Evolutionary conservation across 2,113 vertebrate genomes (phyloP).

Genomic region (Nyctibius bracteatus): DNA sequence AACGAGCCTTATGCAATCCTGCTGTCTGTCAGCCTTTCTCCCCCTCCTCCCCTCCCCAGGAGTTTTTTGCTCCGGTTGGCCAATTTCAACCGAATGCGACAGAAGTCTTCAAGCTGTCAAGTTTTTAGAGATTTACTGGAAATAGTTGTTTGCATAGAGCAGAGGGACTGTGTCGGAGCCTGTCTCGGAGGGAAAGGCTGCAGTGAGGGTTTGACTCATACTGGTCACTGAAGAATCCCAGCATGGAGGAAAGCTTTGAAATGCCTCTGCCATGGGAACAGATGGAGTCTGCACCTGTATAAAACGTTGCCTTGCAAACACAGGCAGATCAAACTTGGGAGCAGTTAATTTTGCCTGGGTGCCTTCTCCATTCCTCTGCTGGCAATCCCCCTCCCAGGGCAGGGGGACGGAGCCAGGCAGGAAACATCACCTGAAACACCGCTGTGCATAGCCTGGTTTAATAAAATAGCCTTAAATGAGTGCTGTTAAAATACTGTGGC

Average conservation of each 20-base stretch:
- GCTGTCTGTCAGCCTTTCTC: constrained; percentile 35
- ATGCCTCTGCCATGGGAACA: not conserved
- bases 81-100: not conserved
- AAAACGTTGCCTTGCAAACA: not conserved
- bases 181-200: not conserved
- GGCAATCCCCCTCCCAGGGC: not conserved
- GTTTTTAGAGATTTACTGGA: not conserved
- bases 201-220: not conserved
- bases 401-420: not conserved
- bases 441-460: not conserved
- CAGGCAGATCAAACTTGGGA: not conserved
- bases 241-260: not conserved
- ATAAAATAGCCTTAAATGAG: not conserved
- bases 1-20: constrained; percentile 38
- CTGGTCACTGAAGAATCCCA: not conserved
- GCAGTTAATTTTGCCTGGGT: not conserved
- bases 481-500: not conserved
- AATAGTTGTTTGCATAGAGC: not conserved
- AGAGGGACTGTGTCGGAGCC: not conserved
- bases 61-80: constrained; percentile 3
- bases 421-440: not conserved
- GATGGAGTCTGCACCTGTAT: not conserved
- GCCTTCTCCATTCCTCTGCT: not conserved
- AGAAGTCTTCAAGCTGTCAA: constrained; percentile 11
- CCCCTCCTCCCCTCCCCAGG: not conserved